Percentiles rank a stretch among this genome's conserved stretches.
These are phyloP conservation scores for Hepsetus odoe DNA, from an alignment of 2,113 vertebrate genomes.

Conservation along the genomic window DNA sequence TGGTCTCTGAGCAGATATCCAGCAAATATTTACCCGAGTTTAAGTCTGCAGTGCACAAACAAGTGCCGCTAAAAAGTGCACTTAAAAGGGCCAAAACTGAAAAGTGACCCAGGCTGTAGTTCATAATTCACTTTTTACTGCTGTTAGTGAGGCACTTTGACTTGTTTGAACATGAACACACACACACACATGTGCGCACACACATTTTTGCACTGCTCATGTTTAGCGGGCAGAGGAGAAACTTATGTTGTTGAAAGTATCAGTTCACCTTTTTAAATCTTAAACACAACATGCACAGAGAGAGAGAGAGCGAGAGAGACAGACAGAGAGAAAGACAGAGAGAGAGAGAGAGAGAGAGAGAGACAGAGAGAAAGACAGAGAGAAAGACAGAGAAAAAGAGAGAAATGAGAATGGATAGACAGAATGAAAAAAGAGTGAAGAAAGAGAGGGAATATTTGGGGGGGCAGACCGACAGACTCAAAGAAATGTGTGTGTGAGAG, in stretches of 20 bases:
- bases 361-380: background rate
- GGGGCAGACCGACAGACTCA: too few species aligned
- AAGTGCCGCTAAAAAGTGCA: constrained; percentile 33
- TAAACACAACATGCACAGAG: constrained; percentile 35
- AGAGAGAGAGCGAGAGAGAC: background rate
- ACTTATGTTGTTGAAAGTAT: constrained; percentile 47
- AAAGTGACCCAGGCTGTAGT: constrained; percentile 18
- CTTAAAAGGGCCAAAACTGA: constrained; percentile 8
- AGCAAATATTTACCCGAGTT: constrained; percentile 53
- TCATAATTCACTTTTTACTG: constrained; percentile 25
- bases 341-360: too few species aligned
- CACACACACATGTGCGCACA: background rate
- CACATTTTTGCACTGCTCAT: constrained; percentile 11
- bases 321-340: too few species aligned
- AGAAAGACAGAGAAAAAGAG: background rate
- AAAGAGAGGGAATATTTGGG: too few species aligned
- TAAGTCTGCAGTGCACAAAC: constrained; percentile 32
- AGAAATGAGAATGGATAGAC: too few species aligned
- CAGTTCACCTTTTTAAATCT: constrained; percentile 51
- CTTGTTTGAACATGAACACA: background rate
- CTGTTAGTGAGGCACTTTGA: background rate
- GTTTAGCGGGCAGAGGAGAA: background rate
- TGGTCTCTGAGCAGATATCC: constrained; percentile 33
- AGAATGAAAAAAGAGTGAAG: too few species aligned
- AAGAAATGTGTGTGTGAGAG: too few species aligned